Conservation (phyloP, 2,888 invertebrate species). For the Spilarctia lutea region DNA sequence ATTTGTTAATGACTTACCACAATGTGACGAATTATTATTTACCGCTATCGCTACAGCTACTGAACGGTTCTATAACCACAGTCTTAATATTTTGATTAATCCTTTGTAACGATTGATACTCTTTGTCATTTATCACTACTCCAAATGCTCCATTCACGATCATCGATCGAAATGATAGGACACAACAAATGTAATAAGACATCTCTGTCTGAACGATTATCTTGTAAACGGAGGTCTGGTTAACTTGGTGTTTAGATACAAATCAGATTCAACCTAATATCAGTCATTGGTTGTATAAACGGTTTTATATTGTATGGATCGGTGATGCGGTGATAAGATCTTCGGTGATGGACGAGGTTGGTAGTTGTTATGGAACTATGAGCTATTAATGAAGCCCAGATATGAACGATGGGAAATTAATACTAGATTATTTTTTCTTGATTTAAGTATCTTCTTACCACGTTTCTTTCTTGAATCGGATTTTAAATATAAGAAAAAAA, state of each 20-base stretch:
- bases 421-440: constrained; percentile 20
- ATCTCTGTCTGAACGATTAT: constrained; percentile 39
- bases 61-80: constrained; percentile 36
- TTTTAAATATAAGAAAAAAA: neutral
- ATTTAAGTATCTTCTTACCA: neutral
- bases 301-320: constrained; percentile 83
- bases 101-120: constrained; percentile 80
- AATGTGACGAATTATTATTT: neutral
- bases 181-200: constrained; percentile 59
- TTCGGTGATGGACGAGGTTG: constrained; percentile 76
- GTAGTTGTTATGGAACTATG: constrained; percentile 64
- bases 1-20: neutral
- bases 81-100: constrained; percentile 78
- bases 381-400: constrained; percentile 67
- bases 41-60: constrained; percentile 20
- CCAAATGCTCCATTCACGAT: constrained; percentile 81
- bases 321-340: constrained; percentile 78
- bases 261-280: constrained; percentile 79
- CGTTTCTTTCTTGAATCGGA: neutral
- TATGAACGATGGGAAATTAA: constrained; percentile 48
- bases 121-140: constrained; percentile 77
- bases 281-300: constrained; percentile 79
- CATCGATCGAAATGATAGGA: constrained; percentile 72
- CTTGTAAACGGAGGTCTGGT: constrained; percentile 52
- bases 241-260: constrained; percentile 68